Evolutionary conservation across 2,113 vertebrate genomes (phyloP).

Genomic region (Nycticorax nycticorax): DNA sequence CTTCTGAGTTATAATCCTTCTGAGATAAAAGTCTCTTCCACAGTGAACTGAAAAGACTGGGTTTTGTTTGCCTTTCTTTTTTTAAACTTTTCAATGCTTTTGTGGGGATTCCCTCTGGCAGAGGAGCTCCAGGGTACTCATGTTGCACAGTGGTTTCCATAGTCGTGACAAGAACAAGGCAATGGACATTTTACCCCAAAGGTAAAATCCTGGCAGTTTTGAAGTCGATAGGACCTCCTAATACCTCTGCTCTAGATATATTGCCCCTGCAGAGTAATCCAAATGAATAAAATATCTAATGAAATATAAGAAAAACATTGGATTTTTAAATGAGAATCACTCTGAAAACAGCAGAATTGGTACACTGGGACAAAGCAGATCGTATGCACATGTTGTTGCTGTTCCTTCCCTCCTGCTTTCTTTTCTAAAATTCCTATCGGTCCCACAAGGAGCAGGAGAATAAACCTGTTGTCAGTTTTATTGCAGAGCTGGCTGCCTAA

Average conservation of each 20-base stretch:
- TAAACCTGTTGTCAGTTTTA: conserved; percentile 68
- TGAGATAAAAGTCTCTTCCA: background rate
- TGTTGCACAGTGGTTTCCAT: background rate
- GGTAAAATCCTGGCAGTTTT: background rate
- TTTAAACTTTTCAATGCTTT: background rate
- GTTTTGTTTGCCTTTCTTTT: background rate
- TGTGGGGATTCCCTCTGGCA: background rate
- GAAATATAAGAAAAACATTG: background rate
- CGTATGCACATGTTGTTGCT: background rate
- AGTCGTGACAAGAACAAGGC: background rate
- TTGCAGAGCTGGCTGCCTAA: conserved; percentile 64
- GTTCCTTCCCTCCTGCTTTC: conserved; percentile 53
- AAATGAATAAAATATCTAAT: background rate
- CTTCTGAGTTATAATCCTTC: background rate
- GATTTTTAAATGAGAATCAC: background rate
- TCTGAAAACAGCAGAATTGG: background rate
- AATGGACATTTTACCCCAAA: background rate
- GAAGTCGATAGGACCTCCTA: background rate
- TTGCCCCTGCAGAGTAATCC: background rate
- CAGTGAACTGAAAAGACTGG: background rate
- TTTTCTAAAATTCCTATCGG: conserved; percentile 61
- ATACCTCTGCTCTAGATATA: background rate
- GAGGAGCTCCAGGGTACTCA: background rate
- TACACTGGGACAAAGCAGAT: conserved; percentile 17
- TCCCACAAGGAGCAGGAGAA: conserved; percentile 58